Conservation (phyloP, 2,113 vertebrate species). For the Hiodon alosoides region DNA sequence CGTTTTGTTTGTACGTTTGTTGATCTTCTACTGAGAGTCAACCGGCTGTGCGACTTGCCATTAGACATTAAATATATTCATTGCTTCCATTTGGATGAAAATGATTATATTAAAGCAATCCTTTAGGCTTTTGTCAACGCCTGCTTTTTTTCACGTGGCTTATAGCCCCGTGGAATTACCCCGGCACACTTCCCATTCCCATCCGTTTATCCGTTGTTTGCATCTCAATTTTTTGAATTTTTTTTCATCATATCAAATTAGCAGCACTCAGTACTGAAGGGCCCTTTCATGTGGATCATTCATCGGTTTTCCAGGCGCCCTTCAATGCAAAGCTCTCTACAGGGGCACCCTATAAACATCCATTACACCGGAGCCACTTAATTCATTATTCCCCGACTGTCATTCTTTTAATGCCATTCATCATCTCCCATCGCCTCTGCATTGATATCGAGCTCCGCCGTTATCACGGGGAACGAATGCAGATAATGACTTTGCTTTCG, state of each 20-base stretch:
- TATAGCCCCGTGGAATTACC: neutral
- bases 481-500: slow-evolving; percentile 30
- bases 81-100: neutral
- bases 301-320: neutral
- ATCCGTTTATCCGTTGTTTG: slow-evolving; percentile 6
- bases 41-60: neutral
- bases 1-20: slow-evolving; percentile 37
- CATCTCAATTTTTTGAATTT: neutral
- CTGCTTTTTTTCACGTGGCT: neutral
- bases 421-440: slow-evolving; percentile 37
- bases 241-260: slow-evolving; percentile 6
- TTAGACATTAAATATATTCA: slow-evolving; percentile 1
- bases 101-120: neutral
- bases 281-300: neutral
- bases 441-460: slow-evolving; percentile 30
- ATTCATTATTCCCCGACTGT: slow-evolving; percentile 39
- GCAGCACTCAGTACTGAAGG: neutral
- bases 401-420: slow-evolving; percentile 42
- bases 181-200: neutral
- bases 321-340: slow-evolving; percentile 12
- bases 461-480: slow-evolving; percentile 43
- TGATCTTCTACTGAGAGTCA: slow-evolving; percentile 19
- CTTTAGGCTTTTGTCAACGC: neutral
- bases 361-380: slow-evolving; percentile 33
- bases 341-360: slow-evolving; percentile 33